Base-by-base conservation (phyloP, 2,888 invertebrate species). In the Drymonia ruficornis region DNA sequence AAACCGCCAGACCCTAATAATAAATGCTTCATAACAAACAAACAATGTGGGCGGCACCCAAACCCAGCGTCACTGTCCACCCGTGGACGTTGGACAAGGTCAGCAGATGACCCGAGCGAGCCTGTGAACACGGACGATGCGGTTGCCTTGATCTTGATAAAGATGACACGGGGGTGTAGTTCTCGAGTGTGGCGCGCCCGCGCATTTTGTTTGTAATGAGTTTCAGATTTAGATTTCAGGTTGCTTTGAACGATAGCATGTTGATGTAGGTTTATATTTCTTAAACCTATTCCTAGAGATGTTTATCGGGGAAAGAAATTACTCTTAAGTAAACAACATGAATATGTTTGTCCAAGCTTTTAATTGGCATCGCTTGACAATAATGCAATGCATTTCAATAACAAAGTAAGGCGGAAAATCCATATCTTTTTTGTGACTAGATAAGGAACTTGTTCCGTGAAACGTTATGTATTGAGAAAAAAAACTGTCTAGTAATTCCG, bases 371-470 rank as follows among this genome's bases (percentile, higher is more conserved):
- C 31, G 23, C 4, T 23, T 2, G 7, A 23, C 4, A 23, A 23
- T 6, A 31, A 31, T 31, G 31, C 23, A 31, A 31, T 31, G 9
- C 31, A 31, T 31, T 31, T 6, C 9, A 31, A 31, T 8, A 31
- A 31, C 9, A 6, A 31, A 9, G 31, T 44, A 36, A 59, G 52
- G 56, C 56, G 70, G 59, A 70, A 65, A 63, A 59, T 51, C 16
- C 46, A 13, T 46, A 16, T 9, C 16, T 34, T 46, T 52, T 49
- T 34, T 7, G 58, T 36, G 19, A 49, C 42, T 16, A 53, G 43
- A 44, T 49, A 49, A 42, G 16, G 43, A 18, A 29, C 42, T 49
- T 34, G 23, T 46, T 61, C 54, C 53, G 23, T 40, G 55, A 51
- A 59, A 54, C 31, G 40, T 38, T 40, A 46, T 45, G 42, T 58